Conservation (phyloP, 1,140 invertebrate genomes). For the Zaprionus vittiger region DNA sequence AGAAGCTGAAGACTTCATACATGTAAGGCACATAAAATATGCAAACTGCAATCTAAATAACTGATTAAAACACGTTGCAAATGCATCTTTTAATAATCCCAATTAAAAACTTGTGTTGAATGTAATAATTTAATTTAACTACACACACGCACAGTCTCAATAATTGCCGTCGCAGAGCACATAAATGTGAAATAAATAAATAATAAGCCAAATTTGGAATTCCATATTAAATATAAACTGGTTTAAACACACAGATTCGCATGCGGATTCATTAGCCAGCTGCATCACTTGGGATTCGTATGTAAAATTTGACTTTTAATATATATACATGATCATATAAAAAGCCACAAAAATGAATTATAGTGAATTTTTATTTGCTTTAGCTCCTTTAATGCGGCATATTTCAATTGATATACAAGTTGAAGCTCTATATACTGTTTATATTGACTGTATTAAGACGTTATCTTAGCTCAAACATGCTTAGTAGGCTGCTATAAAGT, state of each 20-base stretch:
- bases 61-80: background rate
- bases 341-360: background rate
- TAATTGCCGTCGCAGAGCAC: background rate
- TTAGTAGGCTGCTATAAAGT: slow-evolving; percentile 9
- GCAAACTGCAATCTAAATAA: background rate
- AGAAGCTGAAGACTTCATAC: too few species aligned
- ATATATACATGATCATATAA: background rate
- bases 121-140: background rate
- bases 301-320: background rate
- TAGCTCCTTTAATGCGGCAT: background rate
- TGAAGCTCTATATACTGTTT: background rate
- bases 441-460: slow-evolving; percentile 5
- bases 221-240: background rate
- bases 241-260: background rate
- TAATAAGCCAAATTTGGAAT: background rate
- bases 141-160: background rate
- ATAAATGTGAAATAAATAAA: background rate
- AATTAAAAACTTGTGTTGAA: background rate
- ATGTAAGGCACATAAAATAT: background rate
- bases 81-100: background rate
- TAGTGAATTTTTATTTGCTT: background rate
- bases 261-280: background rate
- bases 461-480: background rate
- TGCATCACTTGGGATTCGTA: slow-evolving; percentile 10
- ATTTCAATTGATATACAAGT: background rate